Percentiles rank a stretch among this genome's conserved stretches.
Evolutionary conservation across 2,113 vertebrate genomes (phyloP).

Genomic region (cattle (Bos taurus)): DNA sequence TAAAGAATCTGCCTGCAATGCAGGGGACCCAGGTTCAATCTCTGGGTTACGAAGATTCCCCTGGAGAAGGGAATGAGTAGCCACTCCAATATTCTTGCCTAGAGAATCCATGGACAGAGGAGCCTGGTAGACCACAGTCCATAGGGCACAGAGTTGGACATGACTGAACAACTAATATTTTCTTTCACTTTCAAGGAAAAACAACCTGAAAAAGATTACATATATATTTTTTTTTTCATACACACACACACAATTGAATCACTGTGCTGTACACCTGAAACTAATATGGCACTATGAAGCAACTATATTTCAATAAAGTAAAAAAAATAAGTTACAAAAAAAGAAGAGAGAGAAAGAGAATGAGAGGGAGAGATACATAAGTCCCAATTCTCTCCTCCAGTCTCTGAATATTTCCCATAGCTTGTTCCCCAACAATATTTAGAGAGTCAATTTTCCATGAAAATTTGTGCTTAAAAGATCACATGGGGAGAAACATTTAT

Average conservation of each 20-base stretch:
- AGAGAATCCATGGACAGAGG: neutral
- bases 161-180: neutral
- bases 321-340: neutral
- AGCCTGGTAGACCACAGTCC: neutral
- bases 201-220: neutral
- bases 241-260: neutral
- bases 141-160: neutral
- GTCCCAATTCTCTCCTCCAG: neutral
- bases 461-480: neutral
- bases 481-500: neutral
- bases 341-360: neutral
- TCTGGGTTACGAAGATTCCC: neutral
- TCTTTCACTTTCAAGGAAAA: neutral
- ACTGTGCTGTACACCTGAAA: neutral
- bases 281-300: neutral
- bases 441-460: neutral
- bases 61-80: neutral
- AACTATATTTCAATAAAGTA: neutral
- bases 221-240: fast-evolving
- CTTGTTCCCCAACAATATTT: neutral
- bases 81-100: neutral
- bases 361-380: neutral
- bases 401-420: neutral
- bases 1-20: neutral
- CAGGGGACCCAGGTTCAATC: neutral